Conservation (phyloP, 2,113 vertebrate genomes). For the Gorsachius goisagi region DNA sequence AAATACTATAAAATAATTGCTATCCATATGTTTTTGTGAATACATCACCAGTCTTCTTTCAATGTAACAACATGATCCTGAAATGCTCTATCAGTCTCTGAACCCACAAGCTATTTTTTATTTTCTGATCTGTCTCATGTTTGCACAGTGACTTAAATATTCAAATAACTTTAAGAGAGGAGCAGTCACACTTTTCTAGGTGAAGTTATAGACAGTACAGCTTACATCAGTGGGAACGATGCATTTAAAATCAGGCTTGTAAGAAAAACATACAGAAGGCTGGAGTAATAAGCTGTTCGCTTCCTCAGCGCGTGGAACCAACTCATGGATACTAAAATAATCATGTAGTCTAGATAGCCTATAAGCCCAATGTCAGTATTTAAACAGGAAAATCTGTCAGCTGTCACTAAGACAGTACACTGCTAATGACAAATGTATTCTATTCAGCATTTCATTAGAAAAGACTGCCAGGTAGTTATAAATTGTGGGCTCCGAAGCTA, state of each 20-base stretch:
- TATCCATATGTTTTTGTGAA: not conserved
- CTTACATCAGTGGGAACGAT: not conserved
- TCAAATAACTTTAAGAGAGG: not conserved
- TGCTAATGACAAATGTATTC: not conserved
- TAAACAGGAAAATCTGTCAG: slow-evolving; percentile 1
- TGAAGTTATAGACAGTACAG: not conserved
- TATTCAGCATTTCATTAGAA: not conserved
- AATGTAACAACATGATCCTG: not conserved
- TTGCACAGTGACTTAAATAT: not conserved
- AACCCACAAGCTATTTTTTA: not conserved
- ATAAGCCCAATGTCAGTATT: not conserved
- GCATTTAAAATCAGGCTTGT: not conserved
- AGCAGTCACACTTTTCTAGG: not conserved
- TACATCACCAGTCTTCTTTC: not conserved
- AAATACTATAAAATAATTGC: not conserved
- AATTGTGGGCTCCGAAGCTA: not conserved
- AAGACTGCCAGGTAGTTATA: not conserved
- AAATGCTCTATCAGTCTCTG: not conserved
- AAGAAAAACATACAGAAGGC: not conserved
- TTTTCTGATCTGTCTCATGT: not conserved
- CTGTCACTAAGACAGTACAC: not conserved
- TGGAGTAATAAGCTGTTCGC: not conserved
- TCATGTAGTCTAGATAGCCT: not conserved
- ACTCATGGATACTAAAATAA: not conserved
- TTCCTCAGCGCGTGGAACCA: not conserved